Evolutionary conservation across 2,888 invertebrate species (phyloP), one percentile per base, ranked within the genome.

Genomic region (Erynnis tages): DNA sequence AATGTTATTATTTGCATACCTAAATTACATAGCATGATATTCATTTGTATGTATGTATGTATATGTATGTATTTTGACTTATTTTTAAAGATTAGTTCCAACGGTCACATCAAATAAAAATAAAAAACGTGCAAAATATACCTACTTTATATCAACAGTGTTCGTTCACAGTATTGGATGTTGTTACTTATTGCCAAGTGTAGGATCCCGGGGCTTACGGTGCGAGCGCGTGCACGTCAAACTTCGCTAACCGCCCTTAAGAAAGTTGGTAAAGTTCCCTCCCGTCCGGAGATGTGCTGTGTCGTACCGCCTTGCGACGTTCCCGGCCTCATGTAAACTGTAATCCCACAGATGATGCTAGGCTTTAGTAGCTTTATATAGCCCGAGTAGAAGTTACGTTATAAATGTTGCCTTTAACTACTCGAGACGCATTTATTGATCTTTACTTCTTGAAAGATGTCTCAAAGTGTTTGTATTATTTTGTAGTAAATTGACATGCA

Each of bases 161-260:
- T 56, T 48, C 54, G 53, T 46, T 54, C 57, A 53, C 43, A 78
- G 67, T 82, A 81, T 82, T 76, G 71, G 77, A 76, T 76, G 73
- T 79, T 77, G 75, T 60, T 60, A 62, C 57, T 63, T 61, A 59
- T 81, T 81, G 73, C 76, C 67, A 78, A 84, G 81, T 82, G 82
- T 82, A 73, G 79, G 76, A 85, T 82, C 85, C 83, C 73, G 67
- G 71, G 82, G 87, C 84, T 88, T 86, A 86, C 76, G 78, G 76
- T 77, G 75, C 69, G 66, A 77, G 79, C 80, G 82, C 80, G 82
- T 81, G 83, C 82, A 84, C 82, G 85, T 83, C 86, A 79, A 89
- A 89, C 82, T 89, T 87, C 71, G 75, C 78, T 79, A 86, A 87
- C 86, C 84, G 80, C 79, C 82, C 82, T 85, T 82, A 86, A 82